Conservation (phyloP, 2,888 invertebrate species). For the Mesorhabditis spiculigera region DNA sequence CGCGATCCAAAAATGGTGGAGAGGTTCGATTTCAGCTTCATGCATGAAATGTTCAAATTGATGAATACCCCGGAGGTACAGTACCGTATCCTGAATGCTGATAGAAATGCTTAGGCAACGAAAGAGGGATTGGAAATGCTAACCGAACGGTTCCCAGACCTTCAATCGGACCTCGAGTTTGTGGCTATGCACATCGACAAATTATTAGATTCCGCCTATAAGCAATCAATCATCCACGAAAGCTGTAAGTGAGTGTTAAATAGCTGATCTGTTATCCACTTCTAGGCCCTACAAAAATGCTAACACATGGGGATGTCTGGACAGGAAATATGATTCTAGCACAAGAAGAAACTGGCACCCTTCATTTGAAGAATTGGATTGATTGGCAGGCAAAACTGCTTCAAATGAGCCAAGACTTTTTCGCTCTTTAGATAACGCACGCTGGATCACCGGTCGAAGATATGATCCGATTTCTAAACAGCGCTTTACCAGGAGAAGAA, state of each 20-base stretch:
- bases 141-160: no score
- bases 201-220: no score
- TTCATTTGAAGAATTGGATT: neutral
- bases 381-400: neutral
- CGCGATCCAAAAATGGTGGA: neutral
- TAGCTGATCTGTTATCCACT: neutral
- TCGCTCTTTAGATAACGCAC: neutral
- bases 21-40: conserved; percentile 3
- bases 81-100: no score
- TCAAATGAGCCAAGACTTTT: no score
- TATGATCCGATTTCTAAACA: neutral
- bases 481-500: conserved; percentile 5
- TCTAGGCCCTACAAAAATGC: neutral
- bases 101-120: no score
- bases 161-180: no score
- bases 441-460: conserved; percentile 5
- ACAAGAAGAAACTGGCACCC: neutral
- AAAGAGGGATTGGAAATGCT: no score
- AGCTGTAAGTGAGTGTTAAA: no score
- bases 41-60: no score
- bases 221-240: no score
- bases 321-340: neutral
- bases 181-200: no score
- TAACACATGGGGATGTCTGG: neutral
- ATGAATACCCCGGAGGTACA: no score